Percentiles rank a stretch among this genome's conserved stretches.
Conservation (phyloP, 2,888 invertebrate genomes). For the Ormyrus rosae region DNA sequence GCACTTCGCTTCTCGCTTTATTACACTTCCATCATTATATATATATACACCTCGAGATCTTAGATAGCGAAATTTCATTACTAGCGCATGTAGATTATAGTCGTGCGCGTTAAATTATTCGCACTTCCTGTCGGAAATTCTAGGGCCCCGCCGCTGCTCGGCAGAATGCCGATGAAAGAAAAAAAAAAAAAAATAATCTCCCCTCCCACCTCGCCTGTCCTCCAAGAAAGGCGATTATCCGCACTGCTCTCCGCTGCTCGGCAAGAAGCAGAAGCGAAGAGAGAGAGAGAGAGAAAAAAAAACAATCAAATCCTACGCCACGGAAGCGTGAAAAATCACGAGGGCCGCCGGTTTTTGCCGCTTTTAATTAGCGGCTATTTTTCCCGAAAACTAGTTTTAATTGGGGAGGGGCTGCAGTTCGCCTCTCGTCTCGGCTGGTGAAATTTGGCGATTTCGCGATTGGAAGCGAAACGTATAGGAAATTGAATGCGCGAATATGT, state of each 20-base stretch:
- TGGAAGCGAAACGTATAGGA: too few relatives aligned
- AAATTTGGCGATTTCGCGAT: too few relatives aligned
- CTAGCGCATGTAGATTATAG: constrained; percentile 51
- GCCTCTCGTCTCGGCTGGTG: too few relatives aligned
- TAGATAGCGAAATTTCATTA: constrained; percentile 52
- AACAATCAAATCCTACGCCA: constrained; percentile 5
- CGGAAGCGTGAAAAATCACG: constrained; percentile 5
- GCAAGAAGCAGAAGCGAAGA: neutral
- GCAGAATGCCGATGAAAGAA: constrained; percentile 41
- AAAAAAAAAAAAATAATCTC: constrained; percentile 15
- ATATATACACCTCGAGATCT: constrained; percentile 21
- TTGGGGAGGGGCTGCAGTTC: too few relatives aligned
- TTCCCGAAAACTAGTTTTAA: too few relatives aligned
- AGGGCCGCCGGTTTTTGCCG: too few relatives aligned
- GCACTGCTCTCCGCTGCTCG: constrained; percentile 5
- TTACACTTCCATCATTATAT: constrained; percentile 50
- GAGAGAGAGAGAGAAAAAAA: constrained; percentile 1
- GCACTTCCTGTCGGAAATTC: constrained; percentile 54
- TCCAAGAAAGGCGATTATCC: constrained; percentile 49
- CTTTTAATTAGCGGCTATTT: too few relatives aligned
- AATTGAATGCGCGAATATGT: too few relatives aligned
- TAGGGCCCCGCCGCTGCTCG: constrained; percentile 22
- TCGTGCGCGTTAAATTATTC: constrained; percentile 54
- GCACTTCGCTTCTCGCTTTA: constrained; percentile 42
- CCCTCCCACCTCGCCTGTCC: constrained; percentile 4